Conservation (phyloP, 2,888 invertebrate genomes). For the Noctua janthe region DNA sequence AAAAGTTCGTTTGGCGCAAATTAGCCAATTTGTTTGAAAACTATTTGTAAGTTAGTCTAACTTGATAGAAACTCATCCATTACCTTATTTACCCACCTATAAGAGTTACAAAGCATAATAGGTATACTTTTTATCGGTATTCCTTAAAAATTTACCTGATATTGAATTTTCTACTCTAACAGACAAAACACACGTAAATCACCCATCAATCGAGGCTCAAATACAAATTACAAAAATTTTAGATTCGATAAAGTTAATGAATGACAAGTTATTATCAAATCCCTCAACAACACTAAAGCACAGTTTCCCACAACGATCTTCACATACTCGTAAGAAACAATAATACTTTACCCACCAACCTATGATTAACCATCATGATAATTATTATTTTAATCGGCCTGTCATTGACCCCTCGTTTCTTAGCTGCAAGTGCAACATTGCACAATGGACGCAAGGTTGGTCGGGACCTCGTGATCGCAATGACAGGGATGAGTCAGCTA, state of each 20-base stretch:
- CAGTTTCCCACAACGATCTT: background rate
- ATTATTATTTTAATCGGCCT: slow-evolving; percentile 39
- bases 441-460: slow-evolving; percentile 46
- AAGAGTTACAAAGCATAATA: background rate
- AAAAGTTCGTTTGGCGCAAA: slow-evolving; percentile 46
- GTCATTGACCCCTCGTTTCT: slow-evolving; percentile 24
- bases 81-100: slow-evolving; percentile 2
- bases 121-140: background rate
- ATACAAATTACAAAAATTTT: background rate
- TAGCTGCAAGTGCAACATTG: slow-evolving; percentile 45
- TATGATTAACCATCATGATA: slow-evolving; percentile 28
- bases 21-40: slow-evolving; percentile 43
- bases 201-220: background rate
- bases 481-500: slow-evolving; percentile 76
- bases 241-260: background rate
- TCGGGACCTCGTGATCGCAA: slow-evolving; percentile 59
- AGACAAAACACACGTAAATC: background rate
- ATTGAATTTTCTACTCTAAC: background rate
- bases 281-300: background rate
- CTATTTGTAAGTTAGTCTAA: slow-evolving; percentile 24
- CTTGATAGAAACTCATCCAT: slow-evolving; percentile 10
- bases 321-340: slow-evolving; percentile 19
- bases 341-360: slow-evolving; percentile 6
- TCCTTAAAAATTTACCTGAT: background rate
- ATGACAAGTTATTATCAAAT: background rate